Base-by-base conservation (phyloP, 2,888 invertebrate species). In the Diarsia mendica region DNA sequence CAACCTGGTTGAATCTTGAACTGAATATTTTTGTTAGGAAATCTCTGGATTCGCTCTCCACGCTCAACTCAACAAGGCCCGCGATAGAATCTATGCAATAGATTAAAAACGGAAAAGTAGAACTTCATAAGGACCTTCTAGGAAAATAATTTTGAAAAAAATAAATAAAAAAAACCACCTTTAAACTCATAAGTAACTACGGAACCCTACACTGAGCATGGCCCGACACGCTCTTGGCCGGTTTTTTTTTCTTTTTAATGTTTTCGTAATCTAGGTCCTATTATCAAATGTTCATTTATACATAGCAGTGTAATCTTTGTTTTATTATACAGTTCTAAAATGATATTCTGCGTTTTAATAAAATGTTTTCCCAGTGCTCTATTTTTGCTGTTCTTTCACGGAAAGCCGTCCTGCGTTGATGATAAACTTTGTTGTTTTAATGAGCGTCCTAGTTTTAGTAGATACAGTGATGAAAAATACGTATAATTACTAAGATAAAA, bases 381-480 rank as follows among this genome's bases (percentile, higher is more conserved):
- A 33, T 51, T 75, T 60, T 67, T 63, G n/a, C 4, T 46, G 48
- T 81, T 74, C 33, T 46, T 65, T 75, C 10, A 9, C 55, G 8
- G 4, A 8, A 18, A 28, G n/a, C 23, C 23, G 20, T 58, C n/a
- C 60, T 82, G 44, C 64, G n/a, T 75, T 58, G n/a, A 80, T 51
- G 3, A 65, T 51, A 33, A 46, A 51, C 44, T 77, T 44, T 64
- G 33, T 51, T 46, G 0, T 75, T 81, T 64, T 64, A 81, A 75
- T 81, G 55, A 75, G 46, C 49, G 82, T n/a, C 46, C 58, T 9
- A 51, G 49, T 72, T 76, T n/a, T 48, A 53, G 11, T 71, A 79
- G 18, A 44, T 75, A 46, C 44, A 0, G 18, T 46, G 2, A 46
- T 46, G 28, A 63, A 55, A n/a, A 20, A 53, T n/a, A 33, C 2